Base-by-base conservation (phyloP, 2,113 vertebrate species). In the Trochalopteron elliotii region DNA sequence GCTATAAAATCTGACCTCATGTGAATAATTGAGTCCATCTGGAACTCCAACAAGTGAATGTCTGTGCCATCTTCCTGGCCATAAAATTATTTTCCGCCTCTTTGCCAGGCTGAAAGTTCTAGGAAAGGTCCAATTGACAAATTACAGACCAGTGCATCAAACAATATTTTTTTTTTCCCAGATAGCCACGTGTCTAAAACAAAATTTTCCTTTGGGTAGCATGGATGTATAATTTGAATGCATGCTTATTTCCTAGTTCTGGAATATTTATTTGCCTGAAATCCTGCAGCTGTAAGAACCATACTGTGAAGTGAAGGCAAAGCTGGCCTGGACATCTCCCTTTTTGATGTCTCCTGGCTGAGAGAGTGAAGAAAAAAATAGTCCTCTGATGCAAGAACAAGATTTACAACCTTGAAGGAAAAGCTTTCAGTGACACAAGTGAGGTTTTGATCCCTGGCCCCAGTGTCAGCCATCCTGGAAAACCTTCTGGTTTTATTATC, bases 21-120 rank as follows among this genome's bases (percentile, higher is more conserved):
- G 30, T 56, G 68, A 52, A 71, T 59, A 76, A 44, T 7, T 78
- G 83, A 87, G 52, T 67, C 56, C 47, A 52, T 61, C 71, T 83
- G 68, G 75, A 95, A 30, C 60, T 69, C 30, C 27, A 87, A 3
- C 39, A 91, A 90, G 31, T 50, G 78, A 55, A 77, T 0, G 2
- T 52, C 55, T 20, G 2, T 94, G 75, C 63, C 78, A 80, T 87
- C 79, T 94, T 90, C 69, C 67, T 1, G 0, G 49, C 45, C 31
- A 7, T 90, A 63, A 82, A 79, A 45, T 83, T 85, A 61, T 83
- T 83, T 96, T 76, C 45, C 70, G 33, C 63, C 40, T 90, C 57
- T 65, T 94, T 93, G 81, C 79, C 74, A 94, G 82, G 28, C 45
- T 82, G 44, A 70, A 85, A 79, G 39, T 76, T 94, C 80, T 89